Conservation (phyloP, 2,797 vertebrate species). For the Alosa sapidissima region DNA sequence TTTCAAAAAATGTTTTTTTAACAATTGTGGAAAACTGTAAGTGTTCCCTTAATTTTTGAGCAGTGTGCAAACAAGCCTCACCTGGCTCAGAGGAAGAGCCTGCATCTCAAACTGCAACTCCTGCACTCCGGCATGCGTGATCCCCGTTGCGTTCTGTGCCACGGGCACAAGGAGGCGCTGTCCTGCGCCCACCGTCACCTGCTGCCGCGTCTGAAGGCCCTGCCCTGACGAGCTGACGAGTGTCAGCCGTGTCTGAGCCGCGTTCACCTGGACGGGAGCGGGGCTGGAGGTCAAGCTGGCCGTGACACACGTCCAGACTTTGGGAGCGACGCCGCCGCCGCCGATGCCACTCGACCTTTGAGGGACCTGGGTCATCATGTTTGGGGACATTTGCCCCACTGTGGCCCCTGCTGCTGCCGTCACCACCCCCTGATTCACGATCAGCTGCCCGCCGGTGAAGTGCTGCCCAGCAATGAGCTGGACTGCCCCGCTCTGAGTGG, state of each 20-base stretch:
- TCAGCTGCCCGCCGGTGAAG: constrained; percentile 86
- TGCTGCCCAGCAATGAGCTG: constrained; percentile 91
- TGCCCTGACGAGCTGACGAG: constrained; percentile 79
- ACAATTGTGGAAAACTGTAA: too few species aligned
- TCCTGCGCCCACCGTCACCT: constrained; percentile 73
- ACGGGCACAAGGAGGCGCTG: constrained; percentile 88
- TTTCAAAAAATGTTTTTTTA: too few species aligned
- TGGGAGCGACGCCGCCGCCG: constrained; percentile 25
- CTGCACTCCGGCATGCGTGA: constrained; percentile 56
- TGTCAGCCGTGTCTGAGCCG: constrained; percentile 78
- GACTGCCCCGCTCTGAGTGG: constrained; percentile 85
- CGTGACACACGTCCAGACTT: constrained; percentile 67
- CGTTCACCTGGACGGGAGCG: constrained; percentile 70
- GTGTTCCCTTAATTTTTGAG: too few species aligned
- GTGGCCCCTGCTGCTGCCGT: constrained; percentile 46
- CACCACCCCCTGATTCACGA: constrained; percentile 88
- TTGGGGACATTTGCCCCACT: constrained; percentile 83
- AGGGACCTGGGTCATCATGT: constrained; percentile 53
- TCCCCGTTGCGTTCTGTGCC: constrained; percentile 74
- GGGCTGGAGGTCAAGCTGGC: constrained; percentile 71
- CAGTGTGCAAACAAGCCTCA: constrained; percentile 30
- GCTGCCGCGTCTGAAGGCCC: constrained; percentile 66
- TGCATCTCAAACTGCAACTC: constrained; percentile 63
- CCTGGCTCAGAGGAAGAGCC: constrained; percentile 48
- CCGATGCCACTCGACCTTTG: constrained; percentile 34